phyloP scores from a whole-genome alignment of 2,113 vertebrate genomes.

The Notarius lentiginosus region DNA sequence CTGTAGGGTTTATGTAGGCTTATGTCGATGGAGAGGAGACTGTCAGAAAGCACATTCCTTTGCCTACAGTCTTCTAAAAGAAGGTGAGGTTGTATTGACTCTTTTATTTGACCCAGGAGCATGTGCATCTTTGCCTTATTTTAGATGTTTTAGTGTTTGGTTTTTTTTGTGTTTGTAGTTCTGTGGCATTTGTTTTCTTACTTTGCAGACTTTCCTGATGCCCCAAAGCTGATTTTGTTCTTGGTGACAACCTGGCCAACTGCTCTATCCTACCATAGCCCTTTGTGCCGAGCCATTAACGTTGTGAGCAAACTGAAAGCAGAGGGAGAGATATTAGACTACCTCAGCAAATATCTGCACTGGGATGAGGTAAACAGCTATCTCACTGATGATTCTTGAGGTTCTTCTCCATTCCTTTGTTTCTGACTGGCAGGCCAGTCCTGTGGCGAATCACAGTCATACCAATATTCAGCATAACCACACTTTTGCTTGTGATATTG shows the following conservation, averaged over 20 bases:
- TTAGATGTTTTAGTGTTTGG: too few species aligned
- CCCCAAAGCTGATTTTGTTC: constrained; percentile 84
- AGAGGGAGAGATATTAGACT: constrained; percentile 70
- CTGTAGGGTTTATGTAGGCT: constrained; percentile 84
- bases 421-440: background rate
- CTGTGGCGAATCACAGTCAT: too few species aligned
- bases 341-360: constrained; percentile 76
- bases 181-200: background rate
- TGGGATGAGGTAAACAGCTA: constrained; percentile 84
- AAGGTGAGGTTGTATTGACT: constrained; percentile 72
- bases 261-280: constrained; percentile 73
- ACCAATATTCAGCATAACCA: too few species aligned
- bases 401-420: background rate
- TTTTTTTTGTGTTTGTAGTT: background rate
- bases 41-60: constrained; percentile 84
- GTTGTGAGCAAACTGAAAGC: constrained; percentile 78
- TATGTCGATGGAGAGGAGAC: constrained; percentile 84
- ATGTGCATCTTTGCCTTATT: too few species aligned
- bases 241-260: constrained; percentile 84
- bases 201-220: constrained; percentile 81
- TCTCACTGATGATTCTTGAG: background rate
- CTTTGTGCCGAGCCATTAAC: constrained; percentile 84
- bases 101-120: background rate
- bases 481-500: background rate
- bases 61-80: constrained; percentile 84